Conservation (phyloP, 2,797 vertebrate genomes). For the Melanotaenia pygmaea region DNA sequence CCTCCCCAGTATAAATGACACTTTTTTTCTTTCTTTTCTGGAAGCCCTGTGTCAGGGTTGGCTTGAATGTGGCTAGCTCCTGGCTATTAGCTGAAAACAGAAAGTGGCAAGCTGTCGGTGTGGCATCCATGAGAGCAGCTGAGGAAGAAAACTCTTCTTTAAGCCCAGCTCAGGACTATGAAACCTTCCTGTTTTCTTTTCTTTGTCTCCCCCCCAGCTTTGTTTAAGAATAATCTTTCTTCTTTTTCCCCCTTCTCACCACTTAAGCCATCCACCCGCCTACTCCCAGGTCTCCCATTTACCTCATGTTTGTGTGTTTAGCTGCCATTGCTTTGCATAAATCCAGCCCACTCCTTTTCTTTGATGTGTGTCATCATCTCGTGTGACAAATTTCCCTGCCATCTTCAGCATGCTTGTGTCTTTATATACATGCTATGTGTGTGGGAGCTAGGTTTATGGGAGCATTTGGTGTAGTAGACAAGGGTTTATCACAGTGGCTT, state of each 20-base stretch:
- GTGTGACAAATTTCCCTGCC: constrained; percentile 34
- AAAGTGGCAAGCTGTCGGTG: constrained; percentile 23
- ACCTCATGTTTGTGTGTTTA: constrained; percentile 44
- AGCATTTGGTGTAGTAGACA: constrained; percentile 44
- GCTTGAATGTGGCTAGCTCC: constrained; percentile 25
- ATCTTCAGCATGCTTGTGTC: constrained; percentile 23
- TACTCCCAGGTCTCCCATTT: constrained; percentile 36
- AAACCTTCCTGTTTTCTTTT: not conserved
- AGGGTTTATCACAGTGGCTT: constrained; percentile 25
- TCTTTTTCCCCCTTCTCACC: constrained; percentile 8
- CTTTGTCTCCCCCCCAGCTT: not conserved
- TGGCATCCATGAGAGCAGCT: constrained; percentile 14
- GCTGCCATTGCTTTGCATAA: constrained; percentile 54
- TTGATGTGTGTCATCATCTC: constrained; percentile 50
- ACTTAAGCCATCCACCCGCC: constrained; percentile 51
- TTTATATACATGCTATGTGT: constrained; percentile 22
- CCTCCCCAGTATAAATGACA: constrained; percentile 16
- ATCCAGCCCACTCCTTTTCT: constrained; percentile 54
- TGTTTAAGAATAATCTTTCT: constrained; percentile 37
- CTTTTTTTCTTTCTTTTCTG: constrained; percentile 4
- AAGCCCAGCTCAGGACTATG: constrained; percentile 2
- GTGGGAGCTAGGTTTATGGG: constrained; percentile 13
- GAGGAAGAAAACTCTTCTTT: not conserved
- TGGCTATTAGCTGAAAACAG: constrained; percentile 40
- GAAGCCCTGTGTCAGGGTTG: constrained; percentile 40